phyloP scores from a whole-genome alignment of 2,113 vertebrate genomes.

The Limnothrissa miodon region DNA sequence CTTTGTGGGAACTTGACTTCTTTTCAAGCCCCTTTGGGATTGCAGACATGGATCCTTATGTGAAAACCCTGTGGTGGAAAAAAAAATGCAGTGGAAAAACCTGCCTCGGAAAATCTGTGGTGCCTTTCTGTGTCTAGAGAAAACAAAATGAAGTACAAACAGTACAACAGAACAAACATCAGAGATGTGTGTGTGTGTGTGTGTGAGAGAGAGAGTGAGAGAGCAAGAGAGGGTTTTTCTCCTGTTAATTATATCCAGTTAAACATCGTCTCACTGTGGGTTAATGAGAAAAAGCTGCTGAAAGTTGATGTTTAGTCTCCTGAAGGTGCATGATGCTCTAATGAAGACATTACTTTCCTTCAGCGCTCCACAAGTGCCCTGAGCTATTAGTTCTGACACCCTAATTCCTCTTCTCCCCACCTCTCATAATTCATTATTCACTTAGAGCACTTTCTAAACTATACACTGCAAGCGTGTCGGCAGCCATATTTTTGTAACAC shows the following conservation, averaged over 20 bases:
- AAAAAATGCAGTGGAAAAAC: neutral
- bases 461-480: constrained; percentile 26
- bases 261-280: neutral
- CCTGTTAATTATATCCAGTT: neutral
- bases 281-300: neutral
- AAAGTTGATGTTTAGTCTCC: neutral
- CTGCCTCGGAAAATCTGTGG: neutral
- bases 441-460: constrained; percentile 20
- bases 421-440: constrained; percentile 23
- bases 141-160: neutral
- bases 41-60: neutral
- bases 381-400: constrained; percentile 24
- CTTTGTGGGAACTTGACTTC: neutral
- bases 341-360: neutral
- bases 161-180: neutral
- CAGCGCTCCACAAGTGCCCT: neutral
- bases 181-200: neutral
- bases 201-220: no score
- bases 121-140: neutral
- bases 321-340: neutral
- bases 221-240: no score
- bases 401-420: constrained; percentile 18
- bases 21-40: neutral
- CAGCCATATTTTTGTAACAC: constrained; percentile 31
- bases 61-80: neutral